phyloP scores from a whole-genome alignment of 2,113 vertebrate genomes.

The Catharus fuscescens region DNA sequence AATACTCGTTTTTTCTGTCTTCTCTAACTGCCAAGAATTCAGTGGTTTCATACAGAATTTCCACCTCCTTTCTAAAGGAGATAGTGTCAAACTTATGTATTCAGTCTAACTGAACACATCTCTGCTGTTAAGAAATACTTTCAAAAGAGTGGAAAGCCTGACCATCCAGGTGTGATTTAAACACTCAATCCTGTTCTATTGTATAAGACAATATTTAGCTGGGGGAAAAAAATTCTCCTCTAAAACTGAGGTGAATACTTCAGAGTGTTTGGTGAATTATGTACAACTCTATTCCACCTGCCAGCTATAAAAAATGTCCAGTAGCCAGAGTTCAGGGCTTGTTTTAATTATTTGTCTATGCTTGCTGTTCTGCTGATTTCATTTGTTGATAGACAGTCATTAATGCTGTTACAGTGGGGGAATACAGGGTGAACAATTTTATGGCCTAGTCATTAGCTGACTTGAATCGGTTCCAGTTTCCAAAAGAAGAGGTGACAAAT shows the following conservation, averaged over 20 bases:
- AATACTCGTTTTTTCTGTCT: neutral
- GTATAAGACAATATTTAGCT: neutral
- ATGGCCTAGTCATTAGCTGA: constrained; percentile 46
- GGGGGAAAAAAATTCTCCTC: neutral
- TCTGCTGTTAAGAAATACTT: neutral
- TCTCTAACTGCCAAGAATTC: neutral
- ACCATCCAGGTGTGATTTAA: neutral
- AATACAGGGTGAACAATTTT: constrained; percentile 15
- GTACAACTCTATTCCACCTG: neutral
- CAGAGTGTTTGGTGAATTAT: neutral
- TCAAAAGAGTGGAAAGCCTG: neutral
- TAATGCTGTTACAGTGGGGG: constrained; percentile 49
- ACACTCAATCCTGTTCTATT: neutral
- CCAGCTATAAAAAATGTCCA: neutral
- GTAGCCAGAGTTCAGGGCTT: neutral
- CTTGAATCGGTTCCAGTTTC: constrained; percentile 40
- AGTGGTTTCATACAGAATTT: neutral
- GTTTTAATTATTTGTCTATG: constrained; percentile 2
- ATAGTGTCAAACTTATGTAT: neutral
- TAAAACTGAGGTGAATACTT: neutral
- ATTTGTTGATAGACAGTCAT: constrained; percentile 33
- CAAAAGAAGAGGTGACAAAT: constrained; percentile 26
- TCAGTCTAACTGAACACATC: neutral
- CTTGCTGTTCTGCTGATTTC: constrained; percentile 56
- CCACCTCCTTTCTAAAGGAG: neutral